A percentile compares a stretch with the other conserved stretches of the same genome.
Conservation (phyloP, 2,113 vertebrate genomes). For the Ailurus styani region DNA sequence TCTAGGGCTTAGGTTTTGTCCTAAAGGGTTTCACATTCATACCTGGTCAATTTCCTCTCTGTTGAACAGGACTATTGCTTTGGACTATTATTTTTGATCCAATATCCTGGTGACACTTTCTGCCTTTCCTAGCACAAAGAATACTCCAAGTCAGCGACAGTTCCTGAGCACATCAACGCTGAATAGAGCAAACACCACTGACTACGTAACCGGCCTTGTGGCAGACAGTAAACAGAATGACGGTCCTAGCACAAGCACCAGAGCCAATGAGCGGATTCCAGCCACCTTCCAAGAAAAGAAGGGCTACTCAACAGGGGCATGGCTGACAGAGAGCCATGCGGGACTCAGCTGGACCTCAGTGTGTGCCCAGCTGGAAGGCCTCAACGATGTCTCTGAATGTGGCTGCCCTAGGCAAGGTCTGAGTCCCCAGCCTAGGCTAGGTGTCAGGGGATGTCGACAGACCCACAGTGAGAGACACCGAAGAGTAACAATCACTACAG, state of each 20-base stretch:
- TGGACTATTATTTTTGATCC: conserved; percentile 7
- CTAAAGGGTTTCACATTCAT: neutral
- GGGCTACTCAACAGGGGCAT: neutral
- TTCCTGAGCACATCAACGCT: neutral
- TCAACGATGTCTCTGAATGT: neutral
- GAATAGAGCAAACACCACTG: neutral
- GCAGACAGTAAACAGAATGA: neutral
- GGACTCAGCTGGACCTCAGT: neutral
- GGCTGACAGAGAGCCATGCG: neutral
- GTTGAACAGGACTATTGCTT: neutral
- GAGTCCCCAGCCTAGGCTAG: neutral
- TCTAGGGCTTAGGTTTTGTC: neutral
- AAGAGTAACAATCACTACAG: neutral
- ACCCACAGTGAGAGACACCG: neutral
- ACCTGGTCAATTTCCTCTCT: neutral
- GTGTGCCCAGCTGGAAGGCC: neutral
- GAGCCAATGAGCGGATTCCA: neutral
- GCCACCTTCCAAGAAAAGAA: neutral
- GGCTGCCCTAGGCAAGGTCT: neutral
- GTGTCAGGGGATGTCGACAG: neutral
- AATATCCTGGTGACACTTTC: neutral
- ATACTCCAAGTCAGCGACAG: neutral
- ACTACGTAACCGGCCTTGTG: neutral
- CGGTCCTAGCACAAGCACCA: neutral
- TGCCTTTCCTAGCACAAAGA: neutral